Evolutionary conservation across 2,888 invertebrate genomes (phyloP).

Genomic region (Nomada ferruginata): DNA sequence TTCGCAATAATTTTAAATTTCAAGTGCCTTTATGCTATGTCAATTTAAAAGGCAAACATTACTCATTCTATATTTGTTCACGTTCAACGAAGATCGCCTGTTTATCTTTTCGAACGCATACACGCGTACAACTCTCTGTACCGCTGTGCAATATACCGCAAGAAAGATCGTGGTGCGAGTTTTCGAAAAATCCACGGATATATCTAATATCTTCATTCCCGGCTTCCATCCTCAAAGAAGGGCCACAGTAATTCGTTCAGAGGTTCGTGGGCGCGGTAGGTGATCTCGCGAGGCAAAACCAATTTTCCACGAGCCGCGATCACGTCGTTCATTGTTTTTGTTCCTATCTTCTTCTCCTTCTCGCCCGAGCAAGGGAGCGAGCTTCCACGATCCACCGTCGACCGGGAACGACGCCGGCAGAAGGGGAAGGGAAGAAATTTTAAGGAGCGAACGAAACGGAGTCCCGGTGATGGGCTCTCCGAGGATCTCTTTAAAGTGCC

Average conservation of each 20-base stretch:
- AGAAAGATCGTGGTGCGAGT: no score
- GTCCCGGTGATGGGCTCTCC: constrained; percentile 77
- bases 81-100: no score
- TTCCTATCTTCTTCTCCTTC: constrained; percentile 35
- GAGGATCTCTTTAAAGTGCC: constrained; percentile 82
- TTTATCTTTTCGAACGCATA: no score
- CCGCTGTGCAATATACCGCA: no score
- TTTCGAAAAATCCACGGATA: background rate
- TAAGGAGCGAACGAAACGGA: constrained; percentile 76
- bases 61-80: no score
- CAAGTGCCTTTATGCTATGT: no score
- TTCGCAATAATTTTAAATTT: no score
- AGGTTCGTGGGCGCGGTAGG: constrained; percentile 47
- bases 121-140: no score
- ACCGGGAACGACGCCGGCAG: constrained; percentile 57
- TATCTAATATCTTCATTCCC: background rate
- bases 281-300: constrained; percentile 70
- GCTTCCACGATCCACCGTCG: constrained; percentile 29
- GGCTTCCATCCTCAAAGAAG: background rate
- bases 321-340: constrained; percentile 68
- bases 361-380: constrained; percentile 10
- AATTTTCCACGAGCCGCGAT: constrained; percentile 76
- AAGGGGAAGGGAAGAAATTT: constrained; percentile 68
- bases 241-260: constrained; percentile 11
- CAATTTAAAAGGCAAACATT: no score